phyloP scores from a whole-genome alignment of 2,888 invertebrate genomes.

The Campaea margaritaria region DNA sequence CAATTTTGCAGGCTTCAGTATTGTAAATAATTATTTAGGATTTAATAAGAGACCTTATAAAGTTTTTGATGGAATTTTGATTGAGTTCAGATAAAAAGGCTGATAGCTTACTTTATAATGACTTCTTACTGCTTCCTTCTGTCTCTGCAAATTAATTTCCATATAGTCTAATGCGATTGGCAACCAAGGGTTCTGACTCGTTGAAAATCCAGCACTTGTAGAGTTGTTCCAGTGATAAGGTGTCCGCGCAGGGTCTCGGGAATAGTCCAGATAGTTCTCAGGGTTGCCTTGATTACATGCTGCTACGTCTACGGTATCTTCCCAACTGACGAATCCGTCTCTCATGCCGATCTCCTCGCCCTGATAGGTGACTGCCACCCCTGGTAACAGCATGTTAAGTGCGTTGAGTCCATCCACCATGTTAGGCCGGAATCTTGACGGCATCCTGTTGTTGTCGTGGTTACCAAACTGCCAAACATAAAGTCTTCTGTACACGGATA shows the following conservation, averaged over 20 bases:
- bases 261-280: conserved; percentile 73
- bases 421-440: conserved; percentile 86
- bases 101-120: conserved; percentile 73
- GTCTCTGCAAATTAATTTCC: conserved; percentile 81
- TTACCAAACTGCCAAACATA: conserved; percentile 85
- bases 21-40: too few species aligned
- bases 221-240: conserved; percentile 88
- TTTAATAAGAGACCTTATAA: too few species aligned
- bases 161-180: conserved; percentile 87
- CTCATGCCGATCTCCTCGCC: conserved; percentile 92
- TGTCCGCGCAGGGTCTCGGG: conserved; percentile 87
- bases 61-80: background rate
- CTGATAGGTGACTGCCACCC: conserved; percentile 91
- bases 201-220: conserved; percentile 87
- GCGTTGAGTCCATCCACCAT: conserved; percentile 89
- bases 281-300: conserved; percentile 83
- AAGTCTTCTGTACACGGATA: background rate
- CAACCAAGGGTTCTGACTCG: conserved; percentile 85
- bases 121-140: conserved; percentile 78
- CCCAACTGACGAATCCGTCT: conserved; percentile 84
- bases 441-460: conserved; percentile 88
- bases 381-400: conserved; percentile 89
- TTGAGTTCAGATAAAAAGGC: background rate
- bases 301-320: conserved; percentile 85
- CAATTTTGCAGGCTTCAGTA: too few species aligned